Conservation (phyloP, 2,113 vertebrate genomes). For the Leucosticte australis region DNA sequence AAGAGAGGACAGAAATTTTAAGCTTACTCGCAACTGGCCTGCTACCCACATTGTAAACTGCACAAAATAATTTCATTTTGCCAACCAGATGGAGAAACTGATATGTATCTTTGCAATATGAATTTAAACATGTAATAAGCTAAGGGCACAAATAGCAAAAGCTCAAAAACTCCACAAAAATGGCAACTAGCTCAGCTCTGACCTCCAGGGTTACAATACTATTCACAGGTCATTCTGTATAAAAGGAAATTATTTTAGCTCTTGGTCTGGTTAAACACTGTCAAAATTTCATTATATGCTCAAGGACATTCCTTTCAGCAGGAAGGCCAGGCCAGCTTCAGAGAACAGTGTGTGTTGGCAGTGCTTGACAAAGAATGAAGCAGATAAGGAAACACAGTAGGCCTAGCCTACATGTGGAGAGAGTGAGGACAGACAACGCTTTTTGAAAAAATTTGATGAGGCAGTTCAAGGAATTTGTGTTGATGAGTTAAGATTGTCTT, state of each 20-base stretch:
- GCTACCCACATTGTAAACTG: neutral
- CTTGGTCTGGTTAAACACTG: neutral
- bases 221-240: neutral
- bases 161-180: neutral
- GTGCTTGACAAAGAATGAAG: neutral
- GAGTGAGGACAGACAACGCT: neutral
- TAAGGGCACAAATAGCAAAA: neutral
- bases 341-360: neutral
- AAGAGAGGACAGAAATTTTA: neutral
- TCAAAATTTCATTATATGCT: neutral
- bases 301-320: neutral
- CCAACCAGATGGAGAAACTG: neutral
- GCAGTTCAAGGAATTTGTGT: neutral
- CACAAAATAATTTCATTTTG: neutral
- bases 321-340: neutral
- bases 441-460: neutral
- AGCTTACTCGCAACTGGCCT: neutral
- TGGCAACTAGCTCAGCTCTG: neutral
- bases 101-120: neutral
- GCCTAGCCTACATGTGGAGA: neutral
- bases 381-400: neutral
- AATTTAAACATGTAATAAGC: neutral
- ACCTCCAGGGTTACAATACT: neutral
- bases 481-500: neutral
- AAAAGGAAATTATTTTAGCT: neutral